A percentile compares a stretch with the other conserved stretches of the same genome.
Evolutionary conservation across 2,888 invertebrate genomes (phyloP).

Genomic region (Sicus ferrugineus): DNA sequence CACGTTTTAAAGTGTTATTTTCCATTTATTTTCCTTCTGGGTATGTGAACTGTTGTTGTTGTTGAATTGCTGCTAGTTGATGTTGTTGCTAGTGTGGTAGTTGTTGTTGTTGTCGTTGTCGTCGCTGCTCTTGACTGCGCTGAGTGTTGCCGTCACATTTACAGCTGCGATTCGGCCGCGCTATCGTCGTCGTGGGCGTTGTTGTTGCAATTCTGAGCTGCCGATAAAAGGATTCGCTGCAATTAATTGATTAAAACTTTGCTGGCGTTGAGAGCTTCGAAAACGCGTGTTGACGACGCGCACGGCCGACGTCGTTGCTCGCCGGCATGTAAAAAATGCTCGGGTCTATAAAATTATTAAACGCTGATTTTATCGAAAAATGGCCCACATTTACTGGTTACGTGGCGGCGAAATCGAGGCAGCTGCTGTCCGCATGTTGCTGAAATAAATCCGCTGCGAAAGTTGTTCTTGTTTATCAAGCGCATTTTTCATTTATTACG

Average conservation of each 20-base stretch:
- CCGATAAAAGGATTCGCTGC: slow-evolving; percentile 28
- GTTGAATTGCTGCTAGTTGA: neutral
- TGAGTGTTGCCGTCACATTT: neutral
- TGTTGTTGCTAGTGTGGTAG: slow-evolving; percentile 13
- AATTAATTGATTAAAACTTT: slow-evolving; percentile 31
- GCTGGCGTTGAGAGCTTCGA: neutral
- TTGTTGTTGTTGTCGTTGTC: neutral
- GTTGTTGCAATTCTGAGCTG: slow-evolving; percentile 17
- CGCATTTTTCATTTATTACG: no score
- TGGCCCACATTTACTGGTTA: neutral
- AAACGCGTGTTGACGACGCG: neutral
- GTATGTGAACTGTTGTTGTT: neutral
- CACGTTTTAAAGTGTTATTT: no score
- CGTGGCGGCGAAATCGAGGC: neutral
- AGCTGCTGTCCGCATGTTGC: neutral
- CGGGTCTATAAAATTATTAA: slow-evolving; percentile 6
- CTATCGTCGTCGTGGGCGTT: neutral
- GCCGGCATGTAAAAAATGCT: neutral
- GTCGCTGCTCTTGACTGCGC: neutral
- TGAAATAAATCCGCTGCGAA: neutral
- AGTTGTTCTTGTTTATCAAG: no score
- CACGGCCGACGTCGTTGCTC: neutral
- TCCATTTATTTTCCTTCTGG: no score
- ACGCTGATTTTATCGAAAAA: slow-evolving; percentile 12
- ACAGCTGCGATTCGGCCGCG: neutral